These are phyloP conservation scores for Epizoanthus illoricatus DNA, from an alignment of 92 coral and sea anemone species.

Conservation along the genomic window DNA sequence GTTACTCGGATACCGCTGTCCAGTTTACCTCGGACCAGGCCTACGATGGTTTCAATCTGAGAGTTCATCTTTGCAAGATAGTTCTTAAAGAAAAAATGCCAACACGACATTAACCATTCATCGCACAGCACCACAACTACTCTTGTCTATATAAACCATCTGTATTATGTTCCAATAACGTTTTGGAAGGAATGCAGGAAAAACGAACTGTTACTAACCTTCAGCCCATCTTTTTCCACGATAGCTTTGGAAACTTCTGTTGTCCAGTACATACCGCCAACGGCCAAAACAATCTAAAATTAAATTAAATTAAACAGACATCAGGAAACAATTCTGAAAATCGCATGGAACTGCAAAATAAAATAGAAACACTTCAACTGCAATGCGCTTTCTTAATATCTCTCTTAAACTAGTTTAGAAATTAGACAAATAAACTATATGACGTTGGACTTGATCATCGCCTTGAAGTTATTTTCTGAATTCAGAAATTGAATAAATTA, in stretches of 20 bases:
- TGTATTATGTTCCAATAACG: too few relatives aligned
- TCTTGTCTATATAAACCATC: too few relatives aligned
- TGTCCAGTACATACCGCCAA: constrained; percentile 98
- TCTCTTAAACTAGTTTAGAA: too few relatives aligned
- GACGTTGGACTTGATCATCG: too few relatives aligned
- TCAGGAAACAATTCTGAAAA: background rate
- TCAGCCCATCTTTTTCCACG: constrained; percentile 77
- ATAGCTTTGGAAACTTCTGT: constrained; percentile 86
- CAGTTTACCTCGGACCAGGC: constrained; percentile 94
- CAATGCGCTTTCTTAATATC: too few relatives aligned
- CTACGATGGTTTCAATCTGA: constrained; percentile 90
- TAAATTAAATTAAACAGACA: background rate
- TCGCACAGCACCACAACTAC: background rate
- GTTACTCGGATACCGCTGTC: constrained; percentile 90
- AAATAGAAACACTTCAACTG: background rate
- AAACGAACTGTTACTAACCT: constrained; percentile 57
- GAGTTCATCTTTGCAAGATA: constrained; percentile 79
- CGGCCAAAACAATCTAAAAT: constrained; percentile 84
- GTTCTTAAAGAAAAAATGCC: constrained; percentile 39
- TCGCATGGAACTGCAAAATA: background rate
- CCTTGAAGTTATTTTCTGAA: too few relatives aligned
- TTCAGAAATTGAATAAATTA: too few relatives aligned
- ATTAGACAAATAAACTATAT: too few relatives aligned
- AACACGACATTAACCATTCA: background rate
- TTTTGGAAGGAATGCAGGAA: background rate